These are phyloP conservation scores for Pristionchus entomophagus DNA, from an alignment of 2,888 invertebrate genomes.

Conservation along the genomic window DNA sequence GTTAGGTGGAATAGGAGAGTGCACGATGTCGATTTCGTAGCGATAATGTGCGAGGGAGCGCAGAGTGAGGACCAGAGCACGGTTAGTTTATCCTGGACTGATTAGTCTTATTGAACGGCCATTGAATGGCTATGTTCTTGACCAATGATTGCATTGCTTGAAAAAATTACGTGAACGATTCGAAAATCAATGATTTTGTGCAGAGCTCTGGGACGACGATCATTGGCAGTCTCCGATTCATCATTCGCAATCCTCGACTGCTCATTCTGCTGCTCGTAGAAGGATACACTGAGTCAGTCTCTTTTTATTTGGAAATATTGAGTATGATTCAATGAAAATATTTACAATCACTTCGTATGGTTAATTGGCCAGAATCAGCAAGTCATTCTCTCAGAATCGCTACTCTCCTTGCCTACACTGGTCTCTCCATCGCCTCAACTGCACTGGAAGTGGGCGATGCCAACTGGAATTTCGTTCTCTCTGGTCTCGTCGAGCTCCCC, in stretches of 20 bases:
- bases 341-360: too few relatives aligned
- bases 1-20: conserved; percentile 19
- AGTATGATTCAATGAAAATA: too few relatives aligned
- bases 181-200: too few relatives aligned
- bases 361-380: too few relatives aligned
- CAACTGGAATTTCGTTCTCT: conserved; percentile 42
- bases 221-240: not conserved
- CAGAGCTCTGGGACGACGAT: not conserved
- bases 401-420: conserved; percentile 38
- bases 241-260: not conserved
- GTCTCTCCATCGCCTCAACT: conserved; percentile 39
- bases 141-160: too few relatives aligned
- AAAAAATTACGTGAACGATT: too few relatives aligned
- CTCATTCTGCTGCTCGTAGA: conserved; percentile 21
- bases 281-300: conserved; percentile 26
- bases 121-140: too few relatives aligned
- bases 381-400: conserved; percentile 19
- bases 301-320: not conserved
- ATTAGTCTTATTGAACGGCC: too few relatives aligned
- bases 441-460: conserved; percentile 34
- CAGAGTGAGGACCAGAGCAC: not conserved
- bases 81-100: not conserved
- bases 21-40: conserved; percentile 37
- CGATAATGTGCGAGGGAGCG: not conserved
- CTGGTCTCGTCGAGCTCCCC: conserved; percentile 42